Evolutionary conservation across 1,140 invertebrate genomes (phyloP), one percentile per base, ranked within the genome.

Genomic region (Saccostrea cuccullata): DNA sequence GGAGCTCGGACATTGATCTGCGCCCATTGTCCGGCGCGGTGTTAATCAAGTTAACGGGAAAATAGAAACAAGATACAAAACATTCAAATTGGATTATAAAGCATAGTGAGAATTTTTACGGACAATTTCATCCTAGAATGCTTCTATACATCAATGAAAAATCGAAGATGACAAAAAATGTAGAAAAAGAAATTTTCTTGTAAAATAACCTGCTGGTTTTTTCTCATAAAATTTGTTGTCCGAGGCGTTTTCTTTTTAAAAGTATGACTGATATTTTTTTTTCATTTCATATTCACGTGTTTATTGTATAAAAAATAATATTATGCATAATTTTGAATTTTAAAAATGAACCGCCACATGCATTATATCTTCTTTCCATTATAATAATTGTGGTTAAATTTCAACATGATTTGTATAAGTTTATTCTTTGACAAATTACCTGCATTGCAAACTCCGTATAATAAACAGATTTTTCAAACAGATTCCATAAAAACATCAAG

Each of bases 401-500:
- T 77, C 26, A 30, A 77, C 70, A 77, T 77, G 70, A 77, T 77
- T 77, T 77, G 70, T 77, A 77, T 77, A 77, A 30, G 70, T 77
- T 77, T 77, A 77, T 77, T 77, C 26, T 26, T 77, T 77, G 70
- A 77, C 70, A 77, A 77, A 77, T 77, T 77, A 77, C 70, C 23
- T 77, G 70, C 70, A 77, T 77, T 77, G 23, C 70, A 77, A 36
- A 77, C 70, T 77, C 23, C 70, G 70, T 77, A 77, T 77, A 77
- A 77, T 77, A 77, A 77, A 77, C 23, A 23, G 70, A 77, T 77
- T 77, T 77, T 77, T 77, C 70, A 77, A 77, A 77, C 70, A 77
- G 70, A 77, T 77, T 77, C 70, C 70, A 77, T 77, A 77, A 77
- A 77, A 77, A 77, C 70, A 30, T 77, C 70, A 77, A 77, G 70